Evolutionary conservation across 2,888 invertebrate species (phyloP), one percentile per base, ranked within the genome.

Genomic region (Volucella inflata): DNA sequence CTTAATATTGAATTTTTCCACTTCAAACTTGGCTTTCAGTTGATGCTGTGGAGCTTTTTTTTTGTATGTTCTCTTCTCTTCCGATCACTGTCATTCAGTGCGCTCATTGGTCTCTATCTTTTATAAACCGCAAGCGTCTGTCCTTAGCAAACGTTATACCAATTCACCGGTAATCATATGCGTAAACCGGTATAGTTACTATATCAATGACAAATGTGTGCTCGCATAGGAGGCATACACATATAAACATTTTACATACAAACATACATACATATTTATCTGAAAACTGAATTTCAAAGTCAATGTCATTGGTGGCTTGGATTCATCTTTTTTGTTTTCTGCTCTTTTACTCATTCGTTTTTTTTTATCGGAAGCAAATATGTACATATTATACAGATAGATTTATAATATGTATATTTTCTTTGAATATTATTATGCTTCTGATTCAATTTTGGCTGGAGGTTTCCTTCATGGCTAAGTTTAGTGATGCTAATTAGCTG

Each of bases 201-300:
- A 44, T 67, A 55, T 30, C 30, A 30, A 30, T 30, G 30, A 30
- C 30, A 30, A 30, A 64, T 17, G 48, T 65, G 77, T 16, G 38
- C 16, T 4, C 12, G 53, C 38, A 30, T 70, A 36, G 21, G 57
- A n/a, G 55, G 44, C 42, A 55, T 30, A 30, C 6, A 30, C 42
- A 55, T 30, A 30, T 30, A 30, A 30, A 30, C 1, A 6, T 30
- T 30, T 30, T 14, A 64, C 17, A 10, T 72, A 46, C 55, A 8
- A 4, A 30, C 3, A 30, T 72, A 46, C 55, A 8, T 11, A 30
- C 3, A 30, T 60, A 60, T 60, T 50, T 76, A 70, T 78, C 50
- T 80, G 21, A 74, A 82, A 82, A 87, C 74, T 74, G 82, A 87
- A 82, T 87, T 87, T 87, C 87, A 85, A 85, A 77, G 85, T 85